Evolutionary conservation across 2,888 invertebrate genomes (phyloP).

Genomic region (Idaea dimidiata): DNA sequence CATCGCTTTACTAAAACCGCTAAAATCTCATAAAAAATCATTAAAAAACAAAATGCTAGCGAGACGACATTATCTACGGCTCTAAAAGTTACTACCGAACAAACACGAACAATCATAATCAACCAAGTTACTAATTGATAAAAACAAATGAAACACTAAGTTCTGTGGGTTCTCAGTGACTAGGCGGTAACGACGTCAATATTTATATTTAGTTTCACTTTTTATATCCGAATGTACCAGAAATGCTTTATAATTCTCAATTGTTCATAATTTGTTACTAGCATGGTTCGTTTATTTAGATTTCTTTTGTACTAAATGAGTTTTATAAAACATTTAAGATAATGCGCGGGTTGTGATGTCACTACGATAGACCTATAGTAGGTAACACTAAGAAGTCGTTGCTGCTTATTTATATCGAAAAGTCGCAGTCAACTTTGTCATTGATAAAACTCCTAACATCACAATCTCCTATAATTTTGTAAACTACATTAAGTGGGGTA

Average conservation of each 20-base stretch:
- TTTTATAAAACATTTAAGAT: conserved; percentile 65
- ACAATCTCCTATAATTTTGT: conserved; percentile 76
- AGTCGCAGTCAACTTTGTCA: conserved; percentile 79
- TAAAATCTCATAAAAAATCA: conserved; percentile 66
- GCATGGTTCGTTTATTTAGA: conserved; percentile 35
- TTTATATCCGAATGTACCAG: conserved; percentile 33
- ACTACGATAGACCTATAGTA: conserved; percentile 47
- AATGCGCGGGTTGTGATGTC: conserved; percentile 54
- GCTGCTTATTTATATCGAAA: conserved; percentile 47
- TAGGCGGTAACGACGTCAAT: conserved; percentile 73
- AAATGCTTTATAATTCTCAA: conserved; percentile 73
- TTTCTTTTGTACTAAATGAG: conserved; percentile 48
- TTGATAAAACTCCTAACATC: conserved; percentile 80
- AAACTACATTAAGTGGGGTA: conserved; percentile 73
- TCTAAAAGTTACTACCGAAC: conserved; percentile 77
- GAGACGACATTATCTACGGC: conserved; percentile 72
- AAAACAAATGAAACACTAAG: conserved; percentile 66
- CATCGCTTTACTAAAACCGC: conserved; percentile 34
- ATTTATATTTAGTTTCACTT: conserved; percentile 44
- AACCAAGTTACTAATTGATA: conserved; percentile 72
- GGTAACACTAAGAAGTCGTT: conserved; percentile 47
- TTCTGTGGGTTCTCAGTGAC: conserved; percentile 77
- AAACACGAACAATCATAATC: conserved; percentile 72
- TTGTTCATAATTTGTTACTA: conserved; percentile 42
- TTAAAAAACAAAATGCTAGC: conserved; percentile 68